Percentiles rank a stretch among this genome's conserved stretches.
These are phyloP conservation scores for Sitta europaea DNA, from an alignment of 2,113 vertebrate species.

Conservation along the genomic window DNA sequence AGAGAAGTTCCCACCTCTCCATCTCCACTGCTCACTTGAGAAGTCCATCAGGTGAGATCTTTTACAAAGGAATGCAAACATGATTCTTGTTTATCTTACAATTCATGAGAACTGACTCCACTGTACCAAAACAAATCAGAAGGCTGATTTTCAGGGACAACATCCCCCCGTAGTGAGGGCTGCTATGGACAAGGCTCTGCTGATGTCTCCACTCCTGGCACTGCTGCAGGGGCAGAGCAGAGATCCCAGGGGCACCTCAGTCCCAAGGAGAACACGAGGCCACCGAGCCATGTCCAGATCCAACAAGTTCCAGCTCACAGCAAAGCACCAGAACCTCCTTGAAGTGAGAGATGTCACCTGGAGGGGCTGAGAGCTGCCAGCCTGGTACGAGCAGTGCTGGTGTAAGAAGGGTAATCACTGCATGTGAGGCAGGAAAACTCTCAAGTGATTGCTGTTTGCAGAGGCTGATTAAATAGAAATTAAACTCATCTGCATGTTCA, in stretches of 20 bases:
- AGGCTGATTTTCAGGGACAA: too few relatives aligned
- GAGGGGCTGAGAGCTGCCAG: background rate
- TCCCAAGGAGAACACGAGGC: background rate
- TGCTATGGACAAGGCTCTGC: background rate
- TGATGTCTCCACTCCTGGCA: accelerated
- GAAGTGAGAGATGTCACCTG: background rate
- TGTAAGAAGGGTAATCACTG: slow-evolving; percentile 40
- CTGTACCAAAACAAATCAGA: too few relatives aligned
- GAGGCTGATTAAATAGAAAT: slow-evolving; percentile 66
- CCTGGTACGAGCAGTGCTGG: background rate
- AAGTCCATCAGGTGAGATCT: too few relatives aligned
- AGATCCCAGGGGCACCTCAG: background rate
- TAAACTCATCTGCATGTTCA: slow-evolving; percentile 53
- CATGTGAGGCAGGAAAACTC: slow-evolving; percentile 15
- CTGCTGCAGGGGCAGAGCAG: background rate
- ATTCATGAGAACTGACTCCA: too few relatives aligned
- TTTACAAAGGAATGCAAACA: too few relatives aligned
- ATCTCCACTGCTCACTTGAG: too few relatives aligned
- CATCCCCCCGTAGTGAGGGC: background rate
- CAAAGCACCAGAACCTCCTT: background rate
- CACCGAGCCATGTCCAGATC: background rate
- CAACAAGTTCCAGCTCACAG: background rate
- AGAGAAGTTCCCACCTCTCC: too few relatives aligned
- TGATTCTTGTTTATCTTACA: too few relatives aligned
- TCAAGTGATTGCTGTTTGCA: slow-evolving; percentile 66